A percentile compares a stretch with the other conserved stretches of the same genome.
Evolutionary conservation across 2,113 vertebrate species (phyloP).

Genomic region (Callipepla squamata): DNA sequence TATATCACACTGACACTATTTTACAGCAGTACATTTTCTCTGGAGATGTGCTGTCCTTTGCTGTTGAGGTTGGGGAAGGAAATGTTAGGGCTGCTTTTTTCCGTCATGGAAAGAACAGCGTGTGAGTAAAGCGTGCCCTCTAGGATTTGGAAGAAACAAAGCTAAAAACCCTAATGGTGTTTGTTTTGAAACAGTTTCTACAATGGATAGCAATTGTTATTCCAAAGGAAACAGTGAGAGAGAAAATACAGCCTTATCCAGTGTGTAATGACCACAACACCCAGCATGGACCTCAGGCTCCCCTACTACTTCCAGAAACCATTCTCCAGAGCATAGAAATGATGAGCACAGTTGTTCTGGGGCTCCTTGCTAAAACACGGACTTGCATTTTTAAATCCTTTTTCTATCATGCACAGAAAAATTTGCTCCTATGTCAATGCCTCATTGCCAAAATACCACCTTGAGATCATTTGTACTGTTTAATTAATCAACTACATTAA

Average conservation of each 20-base stretch:
- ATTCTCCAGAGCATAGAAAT: not conserved
- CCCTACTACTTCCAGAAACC: not conserved
- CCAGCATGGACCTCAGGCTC: not conserved
- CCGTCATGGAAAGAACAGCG: not conserved
- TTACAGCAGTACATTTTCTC: not conserved
- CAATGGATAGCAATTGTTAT: not conserved
- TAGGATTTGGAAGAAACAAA: not conserved
- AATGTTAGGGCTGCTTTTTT: not conserved
- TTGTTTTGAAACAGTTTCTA: slow-evolving; percentile 2
- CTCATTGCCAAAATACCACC: not conserved
- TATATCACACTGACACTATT: not conserved
- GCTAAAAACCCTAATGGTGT: not conserved
- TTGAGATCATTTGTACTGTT: not conserved
- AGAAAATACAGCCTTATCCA: not conserved
- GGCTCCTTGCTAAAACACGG: not conserved
- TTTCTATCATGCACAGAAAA: not conserved
- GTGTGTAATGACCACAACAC: not conserved
- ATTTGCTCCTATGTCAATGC: not conserved
- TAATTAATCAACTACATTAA: not conserved
- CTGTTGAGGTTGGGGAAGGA: not conserved
- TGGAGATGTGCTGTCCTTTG: not conserved
- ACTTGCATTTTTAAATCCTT: not conserved
- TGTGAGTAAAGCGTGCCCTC: not conserved
- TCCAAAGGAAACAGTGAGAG: not conserved
- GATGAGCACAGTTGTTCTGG: not conserved